Evolutionary conservation across 2,888 invertebrate genomes (phyloP), one percentile per base, ranked within the genome.

Genomic region (Meganola albula): DNA sequence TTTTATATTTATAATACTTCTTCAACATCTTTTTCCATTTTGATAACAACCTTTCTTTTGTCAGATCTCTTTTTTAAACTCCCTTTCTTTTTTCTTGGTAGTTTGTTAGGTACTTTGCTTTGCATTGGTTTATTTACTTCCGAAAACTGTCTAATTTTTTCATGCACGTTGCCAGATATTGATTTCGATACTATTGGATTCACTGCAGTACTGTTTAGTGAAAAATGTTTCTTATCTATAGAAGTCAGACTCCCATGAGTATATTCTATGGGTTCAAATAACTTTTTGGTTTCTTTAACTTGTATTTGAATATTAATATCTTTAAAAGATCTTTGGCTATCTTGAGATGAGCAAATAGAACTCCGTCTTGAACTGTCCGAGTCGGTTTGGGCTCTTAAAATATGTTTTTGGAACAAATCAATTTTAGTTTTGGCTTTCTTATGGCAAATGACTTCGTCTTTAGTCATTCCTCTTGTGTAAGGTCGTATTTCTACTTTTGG

Each of bases 341-440:
- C 71, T 42, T 72, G 65, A 0, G 74, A 70, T 1, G 79, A 80
- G 0, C 73, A 64, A 8, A 77, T 34, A 0, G 86, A 86, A 40
- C 75, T 76, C 24, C 75, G 48, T 35, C 71, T 46, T 10, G 78
- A 78, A 44, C 78, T 82, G 26, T 85, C 79, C 0, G 82, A 77
- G 41, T 83, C 82, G 0, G 80, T 63, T 44, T 85, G 76, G 1
- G 68, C 62, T 48, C 77, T 76, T 37, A 60, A 63, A 40, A 86
- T 80, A 35, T 83, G 78, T 44, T 79, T 84, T 67, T 87, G 86
- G 34, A 87, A 87, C 73, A 85, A 73, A 41, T 86, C 85, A 3
- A 87, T 87, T 51, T 80, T 82, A 1, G 71, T 65, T 54, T 79
- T 85, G 1, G 86, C 86, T 58, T 83, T 83, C 24, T 68, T 77